Evolutionary conservation across 2,797 vertebrate species (phyloP).

Genomic region (Xyrichtys novacula): DNA sequence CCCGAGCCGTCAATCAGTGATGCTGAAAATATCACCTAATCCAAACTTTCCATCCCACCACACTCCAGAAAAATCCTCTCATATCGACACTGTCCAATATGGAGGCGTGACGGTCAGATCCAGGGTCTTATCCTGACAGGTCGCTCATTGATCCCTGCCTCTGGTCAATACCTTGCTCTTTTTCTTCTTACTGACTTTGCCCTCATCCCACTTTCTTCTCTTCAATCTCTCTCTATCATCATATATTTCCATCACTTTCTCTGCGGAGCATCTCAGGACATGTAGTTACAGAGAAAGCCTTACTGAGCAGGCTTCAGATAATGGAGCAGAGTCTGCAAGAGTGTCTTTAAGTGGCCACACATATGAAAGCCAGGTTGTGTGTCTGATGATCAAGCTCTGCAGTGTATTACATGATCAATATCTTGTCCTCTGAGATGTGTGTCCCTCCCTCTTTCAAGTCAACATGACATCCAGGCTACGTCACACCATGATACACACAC

Average conservation of each 20-base stretch:
- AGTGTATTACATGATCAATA: slow-evolving; percentile 35
- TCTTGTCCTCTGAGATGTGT: background rate
- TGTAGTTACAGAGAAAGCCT: slow-evolving; percentile 51
- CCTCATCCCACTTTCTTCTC: slow-evolving; percentile 20
- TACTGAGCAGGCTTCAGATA: slow-evolving; percentile 19
- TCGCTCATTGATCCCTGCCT: slow-evolving; percentile 46
- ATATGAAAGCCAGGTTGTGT: background rate
- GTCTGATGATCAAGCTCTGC: slow-evolving; percentile 12
- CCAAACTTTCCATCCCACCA: slow-evolving; percentile 4
- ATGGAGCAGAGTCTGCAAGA: slow-evolving; percentile 22
- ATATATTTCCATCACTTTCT: slow-evolving; percentile 49
- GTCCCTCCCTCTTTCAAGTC: slow-evolving; percentile 26
- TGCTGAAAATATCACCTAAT: slow-evolving; percentile 1
- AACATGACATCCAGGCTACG: slow-evolving; percentile 55
- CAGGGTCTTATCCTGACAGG: slow-evolving; percentile 48
- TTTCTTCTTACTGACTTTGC: slow-evolving; percentile 24
- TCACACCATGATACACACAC: slow-evolving; percentile 52
- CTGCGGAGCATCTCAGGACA: slow-evolving; percentile 27
- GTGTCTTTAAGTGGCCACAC: slow-evolving; percentile 25
- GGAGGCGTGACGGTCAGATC: slow-evolving; percentile 34
- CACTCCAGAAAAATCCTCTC: slow-evolving; percentile 39
- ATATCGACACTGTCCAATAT: slow-evolving; percentile 21
- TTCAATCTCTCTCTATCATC: slow-evolving; percentile 52
- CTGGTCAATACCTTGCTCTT: slow-evolving; percentile 55
- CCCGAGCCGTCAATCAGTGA: slow-evolving; percentile 15